These are phyloP conservation scores for Gymnobelideus leadbeateri DNA, from an alignment of 2,113 vertebrate species.

Conservation along the genomic window DNA sequence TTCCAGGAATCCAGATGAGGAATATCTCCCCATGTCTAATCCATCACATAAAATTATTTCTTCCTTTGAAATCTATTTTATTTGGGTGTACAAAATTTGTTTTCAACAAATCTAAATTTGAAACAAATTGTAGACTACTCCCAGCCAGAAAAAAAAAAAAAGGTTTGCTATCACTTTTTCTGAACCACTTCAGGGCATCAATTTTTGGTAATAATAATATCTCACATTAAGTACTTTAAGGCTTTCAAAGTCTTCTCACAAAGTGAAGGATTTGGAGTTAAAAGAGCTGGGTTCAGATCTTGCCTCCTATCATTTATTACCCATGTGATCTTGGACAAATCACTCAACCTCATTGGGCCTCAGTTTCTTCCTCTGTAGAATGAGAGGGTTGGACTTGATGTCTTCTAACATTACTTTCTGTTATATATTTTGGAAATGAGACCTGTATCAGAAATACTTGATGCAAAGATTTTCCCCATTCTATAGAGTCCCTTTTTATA, in stretches of 20 bases:
- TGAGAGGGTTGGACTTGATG: background rate
- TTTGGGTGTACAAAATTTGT: background rate
- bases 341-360: background rate
- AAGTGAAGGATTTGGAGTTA: background rate
- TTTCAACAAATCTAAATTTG: background rate
- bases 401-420: background rate
- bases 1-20: background rate
- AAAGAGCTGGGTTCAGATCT: background rate
- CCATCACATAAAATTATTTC: background rate
- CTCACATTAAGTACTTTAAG: background rate
- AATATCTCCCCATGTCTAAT: background rate
- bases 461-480: background rate
- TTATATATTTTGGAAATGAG: background rate
- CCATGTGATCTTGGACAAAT: background rate
- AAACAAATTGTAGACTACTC: background rate
- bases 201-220: background rate
- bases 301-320: background rate
- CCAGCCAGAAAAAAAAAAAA: background rate
- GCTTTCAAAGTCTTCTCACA: background rate
- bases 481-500: background rate
- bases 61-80: background rate
- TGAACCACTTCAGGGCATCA: background rate
- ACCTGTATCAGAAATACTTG: background rate
- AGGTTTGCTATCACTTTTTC: background rate
- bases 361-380: background rate